A percentile compares a stretch with the other conserved stretches of the same genome.
Conservation (phyloP, 1,140 invertebrate genomes). For the Zaprionus tsacasi region DNA sequence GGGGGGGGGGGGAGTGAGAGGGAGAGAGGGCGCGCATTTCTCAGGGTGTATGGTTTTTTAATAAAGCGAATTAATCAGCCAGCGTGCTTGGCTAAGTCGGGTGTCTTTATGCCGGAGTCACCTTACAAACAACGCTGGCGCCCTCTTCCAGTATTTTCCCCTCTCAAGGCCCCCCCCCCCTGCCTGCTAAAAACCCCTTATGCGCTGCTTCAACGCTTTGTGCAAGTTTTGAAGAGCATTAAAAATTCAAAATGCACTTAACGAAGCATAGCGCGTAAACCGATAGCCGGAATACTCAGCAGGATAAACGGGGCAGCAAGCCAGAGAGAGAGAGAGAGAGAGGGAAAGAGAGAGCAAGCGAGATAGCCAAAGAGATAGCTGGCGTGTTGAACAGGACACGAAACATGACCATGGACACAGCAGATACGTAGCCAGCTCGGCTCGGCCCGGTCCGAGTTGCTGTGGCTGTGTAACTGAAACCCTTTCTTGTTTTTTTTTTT, state of each 20-base stretch:
- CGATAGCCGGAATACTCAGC: slow-evolving; percentile 60
- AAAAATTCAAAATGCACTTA: slow-evolving; percentile 82
- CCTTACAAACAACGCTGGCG: slow-evolving; percentile 20
- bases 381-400: slow-evolving; percentile 43
- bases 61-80: slow-evolving; percentile 78
- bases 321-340: background rate
- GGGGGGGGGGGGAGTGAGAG: background rate
- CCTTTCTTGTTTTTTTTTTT: slow-evolving; percentile 12
- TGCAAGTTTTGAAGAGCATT: slow-evolving; percentile 61
- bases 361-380: background rate
- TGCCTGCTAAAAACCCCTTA: slow-evolving; percentile 14
- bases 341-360: background rate
- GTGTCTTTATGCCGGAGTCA: slow-evolving; percentile 10
- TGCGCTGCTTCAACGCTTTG: slow-evolving; percentile 42
- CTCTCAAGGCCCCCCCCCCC: background rate
- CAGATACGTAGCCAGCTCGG: background rate
- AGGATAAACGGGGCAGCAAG: slow-evolving; percentile 17
- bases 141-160: background rate
- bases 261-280: slow-evolving; percentile 81
- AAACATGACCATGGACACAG: slow-evolving; percentile 8
- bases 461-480: slow-evolving; percentile 27
- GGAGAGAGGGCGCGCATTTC: slow-evolving; percentile 37
- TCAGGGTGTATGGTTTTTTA: slow-evolving; percentile 74
- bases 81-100: slow-evolving; percentile 11
- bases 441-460: background rate